These are phyloP conservation scores for Artemia sinica DNA, from an alignment of 2,888 invertebrate species.

Conservation along the genomic window DNA sequence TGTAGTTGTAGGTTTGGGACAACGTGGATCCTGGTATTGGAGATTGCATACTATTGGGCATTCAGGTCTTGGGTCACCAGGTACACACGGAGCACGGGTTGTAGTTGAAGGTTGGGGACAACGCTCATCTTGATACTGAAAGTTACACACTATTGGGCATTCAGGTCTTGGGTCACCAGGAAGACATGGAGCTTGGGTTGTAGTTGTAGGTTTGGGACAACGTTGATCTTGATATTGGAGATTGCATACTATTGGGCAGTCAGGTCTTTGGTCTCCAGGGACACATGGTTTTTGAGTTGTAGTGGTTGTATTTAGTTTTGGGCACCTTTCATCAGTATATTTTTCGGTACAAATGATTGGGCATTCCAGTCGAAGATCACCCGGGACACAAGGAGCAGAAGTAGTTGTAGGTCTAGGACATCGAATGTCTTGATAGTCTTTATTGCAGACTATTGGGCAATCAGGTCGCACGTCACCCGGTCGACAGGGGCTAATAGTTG, in stretches of 20 bases:
- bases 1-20: too few relatives aligned
- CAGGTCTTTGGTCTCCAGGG: constrained; percentile 7
- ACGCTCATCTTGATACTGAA: too few relatives aligned
- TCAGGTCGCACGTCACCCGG: too few relatives aligned
- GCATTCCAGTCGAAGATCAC: constrained; percentile 10
- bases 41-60: not conserved
- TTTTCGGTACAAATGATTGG: not conserved
- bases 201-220: not conserved
- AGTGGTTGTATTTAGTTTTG: not conserved
- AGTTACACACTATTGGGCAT: not conserved
- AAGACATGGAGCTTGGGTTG: not conserved
- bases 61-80: not conserved
- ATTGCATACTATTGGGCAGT: constrained; percentile 1
- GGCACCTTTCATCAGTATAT: not conserved
- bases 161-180: not conserved
- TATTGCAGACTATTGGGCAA: too few relatives aligned
- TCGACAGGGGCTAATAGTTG: too few relatives aligned
- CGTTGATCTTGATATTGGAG: not conserved
- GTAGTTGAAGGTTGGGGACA: too few relatives aligned
- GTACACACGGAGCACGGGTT: not conserved
- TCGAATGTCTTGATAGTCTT: too few relatives aligned
- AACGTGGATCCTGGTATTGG: too few relatives aligned
- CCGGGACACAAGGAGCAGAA: not conserved
- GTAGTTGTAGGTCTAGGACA: not conserved
- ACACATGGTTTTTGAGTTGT: not conserved